Conservation (phyloP, 2,113 vertebrate genomes). For the Nerophis ophidion region DNA sequence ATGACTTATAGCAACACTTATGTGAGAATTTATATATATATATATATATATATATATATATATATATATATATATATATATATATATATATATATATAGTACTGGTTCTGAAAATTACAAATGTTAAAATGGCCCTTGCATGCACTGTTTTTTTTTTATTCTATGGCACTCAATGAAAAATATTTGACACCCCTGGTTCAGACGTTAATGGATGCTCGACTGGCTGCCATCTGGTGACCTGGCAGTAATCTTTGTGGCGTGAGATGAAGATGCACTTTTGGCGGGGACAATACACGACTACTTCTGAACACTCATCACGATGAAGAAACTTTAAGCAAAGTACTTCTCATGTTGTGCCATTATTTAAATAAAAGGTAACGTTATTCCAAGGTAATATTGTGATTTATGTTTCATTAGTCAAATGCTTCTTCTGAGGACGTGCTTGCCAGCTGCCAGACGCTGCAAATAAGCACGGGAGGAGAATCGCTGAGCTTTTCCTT, state of each 20-base stretch:
- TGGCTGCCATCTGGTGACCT: conserved; percentile 32
- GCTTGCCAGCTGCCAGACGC: not conserved
- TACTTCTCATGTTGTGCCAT: not conserved
- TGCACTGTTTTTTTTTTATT: too few species aligned
- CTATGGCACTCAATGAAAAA: too few species aligned
- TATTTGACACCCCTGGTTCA: too few species aligned
- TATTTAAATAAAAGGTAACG: not conserved
- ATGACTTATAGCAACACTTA: too few species aligned
- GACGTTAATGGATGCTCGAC: not conserved
- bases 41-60: too few species aligned
- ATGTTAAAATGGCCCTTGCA: too few species aligned
- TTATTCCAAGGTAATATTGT: not conserved
- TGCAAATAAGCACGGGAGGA: not conserved
- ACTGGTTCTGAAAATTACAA: too few species aligned
- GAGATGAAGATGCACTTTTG: not conserved
- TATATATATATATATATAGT: too few species aligned
- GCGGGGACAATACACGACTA: too few species aligned
- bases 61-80: too few species aligned
- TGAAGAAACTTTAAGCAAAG: conserved; percentile 25
- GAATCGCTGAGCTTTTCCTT: not conserved
- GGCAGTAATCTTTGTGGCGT: conserved; percentile 25
- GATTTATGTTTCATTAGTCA: not conserved
- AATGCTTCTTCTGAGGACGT: not conserved
- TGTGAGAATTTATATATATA: too few species aligned
- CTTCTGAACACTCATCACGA: not conserved